Base-by-base conservation (phyloP, 2,888 invertebrate species). In the Orthosia incerta region DNA sequence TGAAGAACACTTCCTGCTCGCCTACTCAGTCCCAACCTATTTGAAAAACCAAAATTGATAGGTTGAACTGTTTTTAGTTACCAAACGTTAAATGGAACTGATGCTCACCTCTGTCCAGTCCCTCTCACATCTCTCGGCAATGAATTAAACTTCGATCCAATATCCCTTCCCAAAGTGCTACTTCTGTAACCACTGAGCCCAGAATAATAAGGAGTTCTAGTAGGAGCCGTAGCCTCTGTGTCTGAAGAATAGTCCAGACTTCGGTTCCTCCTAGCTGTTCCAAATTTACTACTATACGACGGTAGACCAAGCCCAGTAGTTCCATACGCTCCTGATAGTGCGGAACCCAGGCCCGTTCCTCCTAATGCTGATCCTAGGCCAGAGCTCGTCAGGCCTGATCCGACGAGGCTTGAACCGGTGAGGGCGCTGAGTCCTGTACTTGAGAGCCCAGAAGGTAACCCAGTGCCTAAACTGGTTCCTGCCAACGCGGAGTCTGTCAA, bases 191-290 rank as follows among this genome's bases (percentile, higher is more conserved):
- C 95, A 85, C 95, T 95, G 56, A 96, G 90, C 18, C 96, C 97
- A 86, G 98, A 97, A 93, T 98, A 98, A 90, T 98, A 98, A 67
- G 98, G 98, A 84, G 96, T 92, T 79, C 98, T 96, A 18, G 98
- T 97, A 11, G 98, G 98, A 79, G 98, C 98, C 0, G 98, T 98
- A n/a, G 98, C 98, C 96, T 99, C 99, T 0, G 99, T 99, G 91
- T 99, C 99, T 65, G 99, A 99, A 39, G 99, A 99, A 93, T 99
- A 99, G 94, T 99, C 99, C 91, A 99, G 95, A 83, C 98, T 98
- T 87, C 98, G 97, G 88, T 98, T 98, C 82, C 98, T 97, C 88
- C 98, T 97, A 2, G 97, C 97, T 78, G 98, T 95, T 9, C 98
- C 96, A 85, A 97, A 97, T 87, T 96, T 96, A 80, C 92, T 92